phyloP scores from a whole-genome alignment of 2,113 vertebrate species.

The Hemicordylus capensis region DNA sequence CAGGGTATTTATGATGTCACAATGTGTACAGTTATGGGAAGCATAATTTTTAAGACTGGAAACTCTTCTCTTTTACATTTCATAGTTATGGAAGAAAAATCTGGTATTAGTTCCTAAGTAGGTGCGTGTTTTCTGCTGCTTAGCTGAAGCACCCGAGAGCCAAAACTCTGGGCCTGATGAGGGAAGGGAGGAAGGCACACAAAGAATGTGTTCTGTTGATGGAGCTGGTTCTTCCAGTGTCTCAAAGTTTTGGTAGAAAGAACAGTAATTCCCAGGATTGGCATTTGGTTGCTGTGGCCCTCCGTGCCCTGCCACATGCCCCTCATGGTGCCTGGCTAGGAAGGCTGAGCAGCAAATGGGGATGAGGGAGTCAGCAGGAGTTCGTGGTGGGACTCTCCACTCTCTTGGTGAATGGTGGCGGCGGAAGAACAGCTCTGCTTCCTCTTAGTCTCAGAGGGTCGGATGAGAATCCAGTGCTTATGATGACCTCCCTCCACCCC shows the following conservation, averaged over 20 bases:
- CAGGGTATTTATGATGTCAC: conserved; percentile 60
- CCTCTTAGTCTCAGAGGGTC: no score
- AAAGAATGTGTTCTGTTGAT: background rate
- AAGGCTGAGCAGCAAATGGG: no score
- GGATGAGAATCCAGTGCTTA: no score
- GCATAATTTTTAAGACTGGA: conserved; percentile 50
- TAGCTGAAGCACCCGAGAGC: background rate
- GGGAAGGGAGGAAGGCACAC: background rate
- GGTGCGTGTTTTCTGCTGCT: background rate
- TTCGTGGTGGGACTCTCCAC: no score
- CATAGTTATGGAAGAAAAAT: conserved; percentile 26
- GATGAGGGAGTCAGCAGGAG: no score
- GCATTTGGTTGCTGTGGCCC: no score
- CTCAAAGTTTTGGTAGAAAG: background rate
- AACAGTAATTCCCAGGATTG: background rate
- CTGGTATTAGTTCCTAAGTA: conserved; percentile 43
- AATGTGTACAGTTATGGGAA: conserved; percentile 56
- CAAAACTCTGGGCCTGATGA: background rate
- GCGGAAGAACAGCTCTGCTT: no score
- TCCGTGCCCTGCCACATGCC: no score
- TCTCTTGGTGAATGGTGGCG: no score
- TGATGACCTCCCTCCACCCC: no score
- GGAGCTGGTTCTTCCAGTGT: rapidly evolving
- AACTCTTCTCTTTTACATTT: conserved; percentile 16
- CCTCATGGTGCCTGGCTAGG: no score